Percentiles rank a stretch among this genome's conserved stretches.
These are phyloP conservation scores for Drosophila persimilis DNA, from an alignment of 1,140 invertebrate genomes.

Conservation along the genomic window DNA sequence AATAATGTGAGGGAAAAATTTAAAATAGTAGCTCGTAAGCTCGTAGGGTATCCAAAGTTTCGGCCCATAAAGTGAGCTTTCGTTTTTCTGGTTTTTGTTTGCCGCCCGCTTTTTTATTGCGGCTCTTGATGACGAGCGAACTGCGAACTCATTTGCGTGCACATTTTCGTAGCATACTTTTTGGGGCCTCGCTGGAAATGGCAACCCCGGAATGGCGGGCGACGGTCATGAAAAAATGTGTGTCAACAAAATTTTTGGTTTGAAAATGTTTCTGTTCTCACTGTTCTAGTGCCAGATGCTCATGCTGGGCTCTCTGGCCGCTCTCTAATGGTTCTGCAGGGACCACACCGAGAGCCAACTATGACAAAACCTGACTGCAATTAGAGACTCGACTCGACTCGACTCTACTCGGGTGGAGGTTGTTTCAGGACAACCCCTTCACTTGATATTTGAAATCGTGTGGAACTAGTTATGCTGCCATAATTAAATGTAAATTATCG, in stretches of 20 bases:
- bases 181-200: constrained; percentile 23
- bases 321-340: constrained; percentile 32
- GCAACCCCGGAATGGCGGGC: no score
- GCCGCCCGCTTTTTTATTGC: constrained; percentile 26
- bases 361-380: constrained; percentile 39
- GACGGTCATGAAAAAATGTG: constrained; percentile 54
- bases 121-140: constrained; percentile 64
- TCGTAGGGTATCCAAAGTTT: no score
- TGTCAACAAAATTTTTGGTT: constrained; percentile 66
- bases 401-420: background rate
- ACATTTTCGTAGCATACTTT: constrained; percentile 65
- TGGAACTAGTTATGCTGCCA: constrained; percentile 46
- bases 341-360: constrained; percentile 3
- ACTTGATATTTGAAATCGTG: constrained; percentile 28
- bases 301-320: constrained; percentile 13
- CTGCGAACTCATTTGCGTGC: constrained; percentile 66
- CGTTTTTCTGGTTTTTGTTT: constrained; percentile 6
- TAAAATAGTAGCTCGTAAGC: no score
- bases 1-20: no score
- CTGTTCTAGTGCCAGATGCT: constrained; percentile 19
- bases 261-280: constrained; percentile 32
- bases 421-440: constrained; percentile 33
- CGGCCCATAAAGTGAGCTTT: no score
- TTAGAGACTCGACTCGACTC: constrained; percentile 32
- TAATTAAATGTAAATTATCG: constrained; percentile 74